A percentile compares a stretch with the other conserved stretches of the same genome.
Conservation (phyloP, 64 coral and sea anemone genomes). For the Pocillopora verrucosa region DNA sequence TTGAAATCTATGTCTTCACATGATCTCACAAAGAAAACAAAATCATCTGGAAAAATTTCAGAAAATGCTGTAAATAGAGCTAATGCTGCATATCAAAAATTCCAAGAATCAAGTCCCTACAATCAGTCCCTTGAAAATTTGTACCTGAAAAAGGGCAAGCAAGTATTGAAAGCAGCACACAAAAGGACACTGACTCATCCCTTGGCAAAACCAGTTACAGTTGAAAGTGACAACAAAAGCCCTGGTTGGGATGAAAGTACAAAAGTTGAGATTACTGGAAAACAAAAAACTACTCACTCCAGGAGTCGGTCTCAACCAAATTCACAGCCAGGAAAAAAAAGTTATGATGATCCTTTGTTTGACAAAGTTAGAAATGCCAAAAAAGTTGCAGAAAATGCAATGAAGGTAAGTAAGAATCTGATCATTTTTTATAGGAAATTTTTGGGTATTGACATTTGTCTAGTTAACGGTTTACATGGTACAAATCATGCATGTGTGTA, state of each 20-base stretch:
- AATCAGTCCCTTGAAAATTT: slow-evolving; percentile 78
- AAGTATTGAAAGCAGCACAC: slow-evolving; percentile 21
- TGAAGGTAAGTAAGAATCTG: slow-evolving; percentile 57
- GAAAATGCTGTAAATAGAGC: slow-evolving; percentile 29
- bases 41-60: slow-evolving; percentile 9
- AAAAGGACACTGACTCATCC: slow-evolving; percentile 62
- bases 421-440: neutral
- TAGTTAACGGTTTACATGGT: too few relatives aligned
- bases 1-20: slow-evolving; percentile 1
- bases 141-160: slow-evolving; percentile 60
- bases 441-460: too few relatives aligned
- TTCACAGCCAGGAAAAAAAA: slow-evolving; percentile 42
- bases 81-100: slow-evolving; percentile 17
- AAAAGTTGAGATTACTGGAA: slow-evolving; percentile 44
- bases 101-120: slow-evolving; percentile 57
- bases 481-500: too few relatives aligned
- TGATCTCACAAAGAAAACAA: neutral
- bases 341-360: slow-evolving; percentile 83
- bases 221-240: slow-evolving; percentile 44
- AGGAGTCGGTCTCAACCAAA: slow-evolving; percentile 51
- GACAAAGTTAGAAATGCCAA: slow-evolving; percentile 85
- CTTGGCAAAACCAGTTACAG: neutral
- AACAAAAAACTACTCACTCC: slow-evolving; percentile 43
- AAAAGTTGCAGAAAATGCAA: slow-evolving; percentile 75
- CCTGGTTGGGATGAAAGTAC: slow-evolving; percentile 51